phyloP scores from a whole-genome alignment of 2,797 vertebrate species.

The Cynodonichthys magdalenae region DNA sequence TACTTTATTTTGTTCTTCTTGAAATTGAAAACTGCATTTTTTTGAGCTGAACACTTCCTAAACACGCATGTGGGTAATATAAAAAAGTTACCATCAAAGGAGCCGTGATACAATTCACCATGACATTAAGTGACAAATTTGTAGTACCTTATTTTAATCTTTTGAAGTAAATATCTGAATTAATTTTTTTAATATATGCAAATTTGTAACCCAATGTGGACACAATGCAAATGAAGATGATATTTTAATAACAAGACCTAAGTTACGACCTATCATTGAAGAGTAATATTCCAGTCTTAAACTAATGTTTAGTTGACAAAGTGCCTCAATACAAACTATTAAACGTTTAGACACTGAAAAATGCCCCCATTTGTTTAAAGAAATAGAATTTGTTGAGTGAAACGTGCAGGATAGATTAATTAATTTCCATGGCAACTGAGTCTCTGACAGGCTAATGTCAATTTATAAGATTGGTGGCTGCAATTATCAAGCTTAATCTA shows the following conservation, averaged over 20 bases:
- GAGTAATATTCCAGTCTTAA: neutral
- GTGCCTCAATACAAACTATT: neutral
- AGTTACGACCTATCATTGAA: neutral
- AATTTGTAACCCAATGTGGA: neutral
- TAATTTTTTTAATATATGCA: neutral
- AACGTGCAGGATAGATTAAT: too few relatives aligned
- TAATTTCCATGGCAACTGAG: too few relatives aligned
- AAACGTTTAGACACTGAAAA: too few relatives aligned
- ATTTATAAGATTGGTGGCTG: neutral
- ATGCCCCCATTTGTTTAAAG: too few relatives aligned
- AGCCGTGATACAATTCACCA: constrained; percentile 2
- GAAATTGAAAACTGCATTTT: neutral
- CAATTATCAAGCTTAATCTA: too few relatives aligned
- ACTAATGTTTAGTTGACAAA: neutral
- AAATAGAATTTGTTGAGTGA: neutral
- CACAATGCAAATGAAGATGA: neutral
- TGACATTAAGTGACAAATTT: neutral
- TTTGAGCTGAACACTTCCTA: neutral
- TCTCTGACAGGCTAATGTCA: neutral
- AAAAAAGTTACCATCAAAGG: neutral
- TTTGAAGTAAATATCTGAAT: neutral
- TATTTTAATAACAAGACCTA: neutral
- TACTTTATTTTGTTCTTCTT: neutral
- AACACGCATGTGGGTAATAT: neutral
- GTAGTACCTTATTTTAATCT: neutral